Evolutionary conservation across 2,113 vertebrate genomes (phyloP), one percentile per base, ranked within the genome.

Genomic region (Xenopus borealis): DNA sequence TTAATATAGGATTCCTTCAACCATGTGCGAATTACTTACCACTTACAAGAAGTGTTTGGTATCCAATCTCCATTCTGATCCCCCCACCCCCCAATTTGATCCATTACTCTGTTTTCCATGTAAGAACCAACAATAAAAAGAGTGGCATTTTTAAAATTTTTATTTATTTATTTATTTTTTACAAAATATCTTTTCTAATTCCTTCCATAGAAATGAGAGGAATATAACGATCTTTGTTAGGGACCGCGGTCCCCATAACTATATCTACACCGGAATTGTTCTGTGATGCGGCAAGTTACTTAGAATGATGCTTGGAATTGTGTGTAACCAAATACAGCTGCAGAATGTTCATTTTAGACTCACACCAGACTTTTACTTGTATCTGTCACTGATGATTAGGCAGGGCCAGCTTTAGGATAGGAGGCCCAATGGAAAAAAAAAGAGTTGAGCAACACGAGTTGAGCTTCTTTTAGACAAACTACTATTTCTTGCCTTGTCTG

Each of bases 301-400:
- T 50, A 44, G 19, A 33, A 27, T 62, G 71, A 58, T 20, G 62
- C 71, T 33, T 30, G 44, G 50, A 73, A 47, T 73, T 18, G 52
- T 57, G 33, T 40, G 62, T 73, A 73, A 73, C 50, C 16, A 33
- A 46, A 46, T 58, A 62, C 71, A 66, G n/a, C 71, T 46, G 71
- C 52, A 23, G 58, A 61, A 12, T 18, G 1, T 14, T 46, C 30
- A 64, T 72, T 52, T 7, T 9, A 17, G 8, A 27, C 61, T 47
- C 71, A 63, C 61, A 72, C 40, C 12, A 64, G 23, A 20, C 2
- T 45, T 63, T 17, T 23, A 30, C 40, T 63, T 72, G 3, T 46
- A 63, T 10, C 16, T 45, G 62, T 72, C 59, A 30, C 18, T 59
- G 20, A 33, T 17, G 1, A 44, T 64, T 20, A 65, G 40, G 40